Evolutionary conservation across 2,888 invertebrate genomes (phyloP).

Genomic region (Drosophila fulvimacula): DNA sequence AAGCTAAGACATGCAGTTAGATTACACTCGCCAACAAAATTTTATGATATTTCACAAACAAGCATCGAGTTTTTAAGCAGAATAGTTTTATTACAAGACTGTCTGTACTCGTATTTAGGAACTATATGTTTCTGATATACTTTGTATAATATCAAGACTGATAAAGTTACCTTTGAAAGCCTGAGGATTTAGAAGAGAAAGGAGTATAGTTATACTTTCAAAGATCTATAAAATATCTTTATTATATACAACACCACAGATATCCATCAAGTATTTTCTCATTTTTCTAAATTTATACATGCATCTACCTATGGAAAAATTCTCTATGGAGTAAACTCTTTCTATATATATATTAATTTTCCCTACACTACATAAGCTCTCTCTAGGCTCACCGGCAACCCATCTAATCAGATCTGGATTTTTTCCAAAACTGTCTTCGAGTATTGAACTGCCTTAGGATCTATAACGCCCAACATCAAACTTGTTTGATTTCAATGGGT

Average conservation of each 20-base stretch:
- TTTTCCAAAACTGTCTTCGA: conserved; percentile 1
- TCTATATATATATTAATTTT: neutral
- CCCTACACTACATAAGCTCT: neutral
- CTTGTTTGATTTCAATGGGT: conserved; percentile 35
- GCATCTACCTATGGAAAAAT: neutral
- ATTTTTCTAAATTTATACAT: neutral
- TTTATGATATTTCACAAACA: neutral
- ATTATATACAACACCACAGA: too few species aligned
- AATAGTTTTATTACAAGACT: neutral
- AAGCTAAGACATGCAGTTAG: neutral
- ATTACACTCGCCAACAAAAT: neutral
- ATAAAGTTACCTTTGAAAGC: too few species aligned
- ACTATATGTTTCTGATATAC: too few species aligned
- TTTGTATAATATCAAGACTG: too few species aligned
- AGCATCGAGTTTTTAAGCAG: neutral
- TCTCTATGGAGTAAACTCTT: neutral
- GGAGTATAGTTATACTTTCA: too few species aligned
- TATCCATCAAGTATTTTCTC: too few species aligned
- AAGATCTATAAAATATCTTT: too few species aligned
- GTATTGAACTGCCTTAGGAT: neutral
- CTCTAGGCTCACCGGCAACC: neutral
- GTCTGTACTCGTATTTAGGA: too few species aligned
- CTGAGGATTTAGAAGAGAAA: too few species aligned
- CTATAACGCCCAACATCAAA: conserved; percentile 13
- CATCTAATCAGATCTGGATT: neutral